Conservation (phyloP, 2,797 vertebrate genomes). For the Semotilus atromaculatus region DNA sequence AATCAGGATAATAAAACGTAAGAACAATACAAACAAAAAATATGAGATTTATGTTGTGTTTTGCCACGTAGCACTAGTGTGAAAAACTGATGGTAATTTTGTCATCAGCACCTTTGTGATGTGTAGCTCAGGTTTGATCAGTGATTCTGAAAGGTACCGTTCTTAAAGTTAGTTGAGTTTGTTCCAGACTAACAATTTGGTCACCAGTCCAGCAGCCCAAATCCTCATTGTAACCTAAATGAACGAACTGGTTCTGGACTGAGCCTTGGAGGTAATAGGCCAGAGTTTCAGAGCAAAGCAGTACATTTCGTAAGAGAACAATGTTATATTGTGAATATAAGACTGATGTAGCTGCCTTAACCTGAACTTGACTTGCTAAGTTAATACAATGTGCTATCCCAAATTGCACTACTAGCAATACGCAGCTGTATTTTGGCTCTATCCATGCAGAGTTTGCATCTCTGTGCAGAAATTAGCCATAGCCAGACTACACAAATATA, state of each 20-base stretch:
- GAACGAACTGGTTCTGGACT: slow-evolving; percentile 19
- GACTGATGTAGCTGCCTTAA: slow-evolving; percentile 22
- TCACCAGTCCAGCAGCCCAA: neutral
- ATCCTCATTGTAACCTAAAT: neutral
- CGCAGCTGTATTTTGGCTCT: slow-evolving; percentile 33
- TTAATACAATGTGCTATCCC: slow-evolving; percentile 17
- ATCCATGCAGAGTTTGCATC: slow-evolving; percentile 42
- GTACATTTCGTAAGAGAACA: neutral
- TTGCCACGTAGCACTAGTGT: neutral
- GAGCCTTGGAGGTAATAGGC: neutral
- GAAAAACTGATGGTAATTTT: neutral
- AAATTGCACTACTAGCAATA: slow-evolving; percentile 25
- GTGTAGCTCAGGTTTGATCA: slow-evolving; percentile 5
- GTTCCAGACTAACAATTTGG: neutral
- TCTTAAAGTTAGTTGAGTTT: neutral
- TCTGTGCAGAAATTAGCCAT: slow-evolving; percentile 35
- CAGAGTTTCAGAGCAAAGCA: slow-evolving; percentile 26
- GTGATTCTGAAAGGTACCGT: neutral
- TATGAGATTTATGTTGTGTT: neutral
- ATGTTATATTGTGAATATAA: slow-evolving; percentile 14
- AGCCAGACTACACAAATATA: slow-evolving; percentile 25
- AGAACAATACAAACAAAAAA: neutral
- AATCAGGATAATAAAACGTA: neutral
- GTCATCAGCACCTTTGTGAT: slow-evolving; percentile 38
- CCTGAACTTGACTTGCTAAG: slow-evolving; percentile 15